Evolutionary conservation across 2,888 invertebrate genomes (phyloP), one percentile per base, ranked within the genome.

Genomic region (Eugnorisma glareosa): DNA sequence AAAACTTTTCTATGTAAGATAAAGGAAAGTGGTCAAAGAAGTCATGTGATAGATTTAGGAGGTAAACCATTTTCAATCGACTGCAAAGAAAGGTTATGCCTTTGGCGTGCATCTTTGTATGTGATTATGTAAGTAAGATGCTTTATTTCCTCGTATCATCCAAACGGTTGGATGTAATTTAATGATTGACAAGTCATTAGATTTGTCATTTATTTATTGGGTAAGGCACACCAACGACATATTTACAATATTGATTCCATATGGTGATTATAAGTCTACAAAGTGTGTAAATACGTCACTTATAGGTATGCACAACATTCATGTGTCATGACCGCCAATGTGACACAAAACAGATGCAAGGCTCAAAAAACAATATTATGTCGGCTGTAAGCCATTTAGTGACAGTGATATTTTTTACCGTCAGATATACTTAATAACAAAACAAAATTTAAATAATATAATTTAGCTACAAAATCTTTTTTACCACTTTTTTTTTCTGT

Each of bases 31-130:
- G 64, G 64, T 37, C 28, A 59, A 74, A 70, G n/a, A 31, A 45
- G 45, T 72, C 59, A 72, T 66, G 35, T 64, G 35, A 10, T 57
- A 5, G 54, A 75, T 75, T 64, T 64, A 54, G 28, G 8, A 37
- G 28, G 0, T 28, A 73, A 63, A 40, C 15, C 2, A 51, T 15
- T 21, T n/a, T 31, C 35, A 54, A n/a, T 31, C 37, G 10, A 74
- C 13, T 43, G 35, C 48, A 51, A 75, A 28, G n/a, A 63, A 75
- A 31, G 21, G 21, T 11, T 31, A 28, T 61, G n/a, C 68, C 6
- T 40, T 73, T 40, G 4, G n/a, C 10, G 43, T 31, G 1, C 31
- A 18, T 40, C 8, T 69, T 40, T 51, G 51, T n/a, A 70, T 10
- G 51, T 40, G 8, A 40, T n/a, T 63, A 63, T n/a, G 37, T 40